Evolutionary conservation across 1,140 invertebrate species (phyloP).

Genomic region (Drosophila burlai): DNA sequence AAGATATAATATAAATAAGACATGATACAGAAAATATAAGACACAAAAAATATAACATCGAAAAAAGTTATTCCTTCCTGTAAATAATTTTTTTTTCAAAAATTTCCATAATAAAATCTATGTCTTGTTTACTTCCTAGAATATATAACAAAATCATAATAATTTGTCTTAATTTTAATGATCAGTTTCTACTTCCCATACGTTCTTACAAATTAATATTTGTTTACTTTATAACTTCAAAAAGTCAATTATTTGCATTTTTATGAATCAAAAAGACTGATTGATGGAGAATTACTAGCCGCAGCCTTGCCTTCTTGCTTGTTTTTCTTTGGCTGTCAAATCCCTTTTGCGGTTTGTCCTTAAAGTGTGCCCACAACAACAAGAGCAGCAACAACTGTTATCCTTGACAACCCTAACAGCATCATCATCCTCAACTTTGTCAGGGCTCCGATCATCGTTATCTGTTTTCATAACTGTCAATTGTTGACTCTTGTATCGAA

Average conservation of each 20-base stretch:
- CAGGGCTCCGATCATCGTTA: conserved; percentile 61
- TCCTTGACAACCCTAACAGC: conserved; percentile 20
- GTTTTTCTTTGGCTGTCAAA: conserved; percentile 11
- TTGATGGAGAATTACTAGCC: not conserved
- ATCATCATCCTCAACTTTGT: conserved; percentile 35
- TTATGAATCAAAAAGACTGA: not conserved
- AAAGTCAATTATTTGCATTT: not conserved
- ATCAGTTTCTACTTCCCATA: too few relatives aligned
- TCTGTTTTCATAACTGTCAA: conserved; percentile 82
- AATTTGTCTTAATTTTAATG: too few relatives aligned
- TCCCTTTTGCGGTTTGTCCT: conserved; percentile 25
- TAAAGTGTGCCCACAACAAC: conserved; percentile 27
- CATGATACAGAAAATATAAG: not conserved
- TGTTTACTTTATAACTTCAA: not conserved
- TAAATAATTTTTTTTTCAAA: too few relatives aligned
- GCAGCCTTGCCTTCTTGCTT: not conserved
- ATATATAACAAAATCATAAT: too few relatives aligned
- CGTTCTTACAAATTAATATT: not conserved
- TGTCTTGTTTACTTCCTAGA: too few relatives aligned
- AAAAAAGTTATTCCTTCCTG: too few relatives aligned
- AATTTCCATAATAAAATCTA: too few relatives aligned
- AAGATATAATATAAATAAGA: not conserved
- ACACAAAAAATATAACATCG: too few relatives aligned
- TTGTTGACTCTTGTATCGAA: conserved; percentile 75
- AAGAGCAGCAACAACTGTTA: conserved; percentile 21